phyloP scores from a whole-genome alignment of 2,888 invertebrate species.

The Lutraria lutraria region DNA sequence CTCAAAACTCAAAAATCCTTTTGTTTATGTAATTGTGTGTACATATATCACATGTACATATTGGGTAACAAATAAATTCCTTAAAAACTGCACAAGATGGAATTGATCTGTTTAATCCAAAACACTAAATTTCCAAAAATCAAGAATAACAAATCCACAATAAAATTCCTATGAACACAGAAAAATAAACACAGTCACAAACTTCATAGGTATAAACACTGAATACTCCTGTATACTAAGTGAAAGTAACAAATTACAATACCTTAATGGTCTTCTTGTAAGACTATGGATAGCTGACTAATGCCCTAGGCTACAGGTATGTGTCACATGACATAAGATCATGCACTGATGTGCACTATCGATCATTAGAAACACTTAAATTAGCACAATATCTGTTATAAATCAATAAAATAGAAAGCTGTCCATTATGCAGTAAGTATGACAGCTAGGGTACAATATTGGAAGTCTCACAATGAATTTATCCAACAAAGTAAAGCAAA shows the following conservation, averaged over 20 bases:
- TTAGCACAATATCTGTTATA: conserved; percentile 5
- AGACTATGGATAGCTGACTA: neutral
- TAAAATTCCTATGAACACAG: no score
- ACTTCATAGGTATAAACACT: no score
- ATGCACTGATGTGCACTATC: neutral
- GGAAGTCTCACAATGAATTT: no score
- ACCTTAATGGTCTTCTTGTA: neutral
- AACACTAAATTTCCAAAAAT: no score
- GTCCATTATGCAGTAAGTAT: neutral
- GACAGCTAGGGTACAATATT: neutral
- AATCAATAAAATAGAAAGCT: neutral
- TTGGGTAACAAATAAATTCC: no score
- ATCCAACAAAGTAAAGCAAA: no score
- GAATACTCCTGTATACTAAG: neutral
- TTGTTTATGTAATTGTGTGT: neutral
- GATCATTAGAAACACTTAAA: conserved; percentile 13
- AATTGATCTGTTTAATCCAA: no score
- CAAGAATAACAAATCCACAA: no score
- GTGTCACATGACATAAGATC: conserved; percentile 3
- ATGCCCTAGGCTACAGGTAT: neutral
- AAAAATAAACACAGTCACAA: no score
- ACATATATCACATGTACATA: no score
- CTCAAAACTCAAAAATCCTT: neutral
- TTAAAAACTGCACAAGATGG: no score
- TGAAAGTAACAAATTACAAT: neutral